Evolutionary conservation across 2,888 invertebrate genomes (phyloP).

Genomic region (Acronicta leporina): DNA sequence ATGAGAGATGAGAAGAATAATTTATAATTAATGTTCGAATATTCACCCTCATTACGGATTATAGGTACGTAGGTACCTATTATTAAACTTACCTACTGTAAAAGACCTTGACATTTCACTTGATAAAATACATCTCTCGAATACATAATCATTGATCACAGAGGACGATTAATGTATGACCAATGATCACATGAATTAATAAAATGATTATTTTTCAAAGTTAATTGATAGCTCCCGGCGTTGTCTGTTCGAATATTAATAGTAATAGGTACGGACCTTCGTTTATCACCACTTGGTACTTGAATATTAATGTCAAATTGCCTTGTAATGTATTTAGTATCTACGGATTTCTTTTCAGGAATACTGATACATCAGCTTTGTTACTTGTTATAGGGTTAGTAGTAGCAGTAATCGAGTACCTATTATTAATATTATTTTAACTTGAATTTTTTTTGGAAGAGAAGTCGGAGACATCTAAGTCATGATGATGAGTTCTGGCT

Average conservation of each 20-base stretch:
- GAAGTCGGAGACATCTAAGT: too few species aligned
- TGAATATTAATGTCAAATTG: conserved; percentile 22
- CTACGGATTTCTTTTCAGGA: not conserved
- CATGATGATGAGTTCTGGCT: too few species aligned
- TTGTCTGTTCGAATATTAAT: conserved; percentile 18
- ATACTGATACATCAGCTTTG: too few species aligned
- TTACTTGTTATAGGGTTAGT: too few species aligned
- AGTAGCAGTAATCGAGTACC: too few species aligned
- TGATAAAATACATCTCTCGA: conserved; percentile 39
- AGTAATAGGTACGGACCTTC: conserved; percentile 33
- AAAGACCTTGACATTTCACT: conserved; percentile 57
- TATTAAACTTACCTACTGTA: not conserved
- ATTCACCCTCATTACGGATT: too few species aligned
- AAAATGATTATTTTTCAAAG: conserved; percentile 31
- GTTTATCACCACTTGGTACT: conserved; percentile 12
- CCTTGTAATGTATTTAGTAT: not conserved
- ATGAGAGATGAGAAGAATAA: too few species aligned
- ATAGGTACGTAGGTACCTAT: not conserved
- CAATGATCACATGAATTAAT: conserved; percentile 34
- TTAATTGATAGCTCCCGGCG: conserved; percentile 48
- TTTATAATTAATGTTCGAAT: too few species aligned
- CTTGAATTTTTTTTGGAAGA: too few species aligned
- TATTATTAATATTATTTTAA: too few species aligned
- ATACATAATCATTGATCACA: conserved; percentile 32
- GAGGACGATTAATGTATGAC: conserved; percentile 37